Evolutionary conservation across 2,797 vertebrate species (phyloP).

Genomic region (Schizopygopsis malacanthus): DNA sequence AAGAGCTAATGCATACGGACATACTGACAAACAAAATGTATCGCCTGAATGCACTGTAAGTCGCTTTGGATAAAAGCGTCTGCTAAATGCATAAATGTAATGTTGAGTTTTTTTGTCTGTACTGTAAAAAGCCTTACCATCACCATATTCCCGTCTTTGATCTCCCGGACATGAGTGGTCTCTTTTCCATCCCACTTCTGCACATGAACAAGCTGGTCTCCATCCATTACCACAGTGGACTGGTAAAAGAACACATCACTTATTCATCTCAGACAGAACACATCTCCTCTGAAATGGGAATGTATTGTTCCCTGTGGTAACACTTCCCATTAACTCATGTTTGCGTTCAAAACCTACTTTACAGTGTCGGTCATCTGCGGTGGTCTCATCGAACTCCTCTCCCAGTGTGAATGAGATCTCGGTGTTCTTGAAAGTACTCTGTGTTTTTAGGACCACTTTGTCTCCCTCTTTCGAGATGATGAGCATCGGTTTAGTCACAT

Average conservation of each 20-base stretch:
- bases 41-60: too few relatives aligned
- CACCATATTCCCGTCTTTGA: slow-evolving; percentile 91
- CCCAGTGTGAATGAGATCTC: slow-evolving; percentile 91
- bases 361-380: slow-evolving; percentile 89
- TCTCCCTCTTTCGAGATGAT: slow-evolving; percentile 89
- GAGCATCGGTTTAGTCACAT: slow-evolving; percentile 91
- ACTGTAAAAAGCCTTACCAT: slow-evolving; percentile 77
- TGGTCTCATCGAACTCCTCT: slow-evolving; percentile 91
- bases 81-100: too few relatives aligned
- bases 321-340: neutral
- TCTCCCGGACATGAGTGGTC: slow-evolving; percentile 87
- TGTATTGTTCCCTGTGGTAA: neutral
- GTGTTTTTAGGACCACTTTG: slow-evolving; percentile 85
- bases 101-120: neutral
- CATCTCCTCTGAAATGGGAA: neutral
- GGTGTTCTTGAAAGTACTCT: slow-evolving; percentile 91
- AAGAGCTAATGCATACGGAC: too few relatives aligned
- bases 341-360: slow-evolving; percentile 80
- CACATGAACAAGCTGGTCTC: slow-evolving; percentile 87
- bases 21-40: too few relatives aligned
- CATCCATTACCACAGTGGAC: slow-evolving; percentile 87
- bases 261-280: neutral
- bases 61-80: too few relatives aligned
- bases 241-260: slow-evolving; percentile 61
- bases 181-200: slow-evolving; percentile 97